Evolutionary conservation across 2,888 invertebrate genomes (phyloP).

Genomic region (Mythimna vitellina): DNA sequence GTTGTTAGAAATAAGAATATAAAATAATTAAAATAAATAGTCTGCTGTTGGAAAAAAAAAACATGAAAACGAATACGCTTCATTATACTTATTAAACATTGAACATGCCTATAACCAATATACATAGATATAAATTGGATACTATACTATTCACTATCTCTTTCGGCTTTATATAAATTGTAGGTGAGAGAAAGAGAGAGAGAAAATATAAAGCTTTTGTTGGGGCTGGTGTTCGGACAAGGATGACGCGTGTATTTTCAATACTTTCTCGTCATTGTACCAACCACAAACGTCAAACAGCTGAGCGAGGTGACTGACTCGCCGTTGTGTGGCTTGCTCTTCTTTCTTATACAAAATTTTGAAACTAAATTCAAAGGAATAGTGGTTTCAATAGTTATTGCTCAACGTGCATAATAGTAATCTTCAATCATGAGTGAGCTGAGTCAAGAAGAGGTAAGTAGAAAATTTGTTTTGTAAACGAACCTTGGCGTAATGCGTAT

Average conservation of each 20-base stretch:
- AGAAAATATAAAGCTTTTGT: slow-evolving; percentile 45
- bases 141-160: slow-evolving; percentile 33
- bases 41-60: slow-evolving; percentile 4
- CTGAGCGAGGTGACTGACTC: slow-evolving; percentile 90
- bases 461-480: slow-evolving; percentile 82
- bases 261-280: slow-evolving; percentile 87
- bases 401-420: slow-evolving; percentile 70
- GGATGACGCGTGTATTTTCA: slow-evolving; percentile 90
- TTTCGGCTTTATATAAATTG: slow-evolving; percentile 6
- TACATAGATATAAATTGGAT: slow-evolving; percentile 22
- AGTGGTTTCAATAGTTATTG: slow-evolving; percentile 72
- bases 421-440: slow-evolving; percentile 94
- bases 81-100: slow-evolving; percentile 29
- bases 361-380: slow-evolving; percentile 77
- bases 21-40: background rate
- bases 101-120: slow-evolving; percentile 8
- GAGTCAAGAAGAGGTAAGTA: slow-evolving; percentile 96
- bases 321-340: slow-evolving; percentile 87
- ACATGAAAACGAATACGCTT: slow-evolving; percentile 29
- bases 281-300: slow-evolving; percentile 87
- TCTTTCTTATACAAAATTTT: slow-evolving; percentile 79
- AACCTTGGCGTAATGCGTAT: slow-evolving; percentile 85
- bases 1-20: background rate
- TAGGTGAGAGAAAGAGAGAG: slow-evolving; percentile 40
- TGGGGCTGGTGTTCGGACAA: slow-evolving; percentile 65